phyloP scores from a whole-genome alignment of 2,113 vertebrate species.

The Erinaceus europaeus region DNA sequence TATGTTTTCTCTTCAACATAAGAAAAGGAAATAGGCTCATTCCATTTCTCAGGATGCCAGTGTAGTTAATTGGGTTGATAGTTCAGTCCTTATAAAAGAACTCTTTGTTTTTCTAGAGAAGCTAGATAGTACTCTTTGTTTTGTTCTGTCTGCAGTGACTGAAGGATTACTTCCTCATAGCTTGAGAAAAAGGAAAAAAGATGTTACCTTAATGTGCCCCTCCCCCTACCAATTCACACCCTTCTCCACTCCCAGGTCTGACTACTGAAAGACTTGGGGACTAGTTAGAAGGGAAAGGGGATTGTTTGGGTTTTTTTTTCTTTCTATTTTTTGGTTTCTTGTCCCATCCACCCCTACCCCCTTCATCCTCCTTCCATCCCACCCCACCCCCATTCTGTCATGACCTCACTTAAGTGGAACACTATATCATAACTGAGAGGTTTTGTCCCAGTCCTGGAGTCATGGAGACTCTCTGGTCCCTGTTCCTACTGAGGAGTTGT shows the following conservation, averaged over 20 bases:
- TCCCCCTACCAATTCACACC: background rate
- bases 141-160: background rate
- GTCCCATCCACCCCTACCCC: too few species aligned
- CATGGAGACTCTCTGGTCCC: conserved; percentile 42
- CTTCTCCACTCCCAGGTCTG: conserved; percentile 40
- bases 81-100: background rate
- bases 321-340: conserved; percentile 50
- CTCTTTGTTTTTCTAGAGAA: background rate
- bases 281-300: conserved; percentile 51
- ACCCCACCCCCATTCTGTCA: conserved; percentile 46
- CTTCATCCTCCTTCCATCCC: too few species aligned
- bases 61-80: background rate
- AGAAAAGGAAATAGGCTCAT: background rate
- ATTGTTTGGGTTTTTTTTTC: conserved; percentile 57
- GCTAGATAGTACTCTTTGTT: background rate
- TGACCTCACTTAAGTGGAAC: conserved; percentile 74
- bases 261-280: conserved; percentile 40
- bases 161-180: background rate
- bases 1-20: background rate
- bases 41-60: background rate
- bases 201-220: conserved; percentile 75
- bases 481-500: conserved; percentile 52
- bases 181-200: conserved; percentile 67
- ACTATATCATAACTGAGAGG: conserved; percentile 70
- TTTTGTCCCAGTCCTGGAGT: conserved; percentile 36